These are phyloP conservation scores for Cryptoblepharus egeriae DNA, from an alignment of 2,797 vertebrate species.

Conservation along the genomic window DNA sequence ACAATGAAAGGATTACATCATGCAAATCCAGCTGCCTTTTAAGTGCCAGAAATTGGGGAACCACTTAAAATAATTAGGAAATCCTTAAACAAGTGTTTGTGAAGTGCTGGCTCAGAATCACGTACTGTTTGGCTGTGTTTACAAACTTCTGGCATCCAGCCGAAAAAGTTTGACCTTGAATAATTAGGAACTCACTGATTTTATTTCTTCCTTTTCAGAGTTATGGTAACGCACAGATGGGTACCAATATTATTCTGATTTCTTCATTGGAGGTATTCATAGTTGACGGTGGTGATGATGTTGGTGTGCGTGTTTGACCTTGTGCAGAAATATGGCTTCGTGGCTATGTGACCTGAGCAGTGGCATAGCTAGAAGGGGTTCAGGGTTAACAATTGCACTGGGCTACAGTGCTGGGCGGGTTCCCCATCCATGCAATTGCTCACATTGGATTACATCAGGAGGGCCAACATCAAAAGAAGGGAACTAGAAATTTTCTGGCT, in stretches of 20 bases:
- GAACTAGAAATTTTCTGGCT: too few relatives aligned
- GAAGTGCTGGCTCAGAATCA: slow-evolving; percentile 89
- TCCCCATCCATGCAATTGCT: too few relatives aligned
- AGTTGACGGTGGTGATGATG: not conserved
- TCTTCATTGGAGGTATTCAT: too few relatives aligned
- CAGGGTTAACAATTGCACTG: too few relatives aligned
- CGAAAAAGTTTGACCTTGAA: slow-evolving; percentile 94
- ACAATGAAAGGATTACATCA: slow-evolving; percentile 89
- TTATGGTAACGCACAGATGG: slow-evolving; percentile 58
- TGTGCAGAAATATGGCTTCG: not conserved
- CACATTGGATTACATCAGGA: too few relatives aligned
- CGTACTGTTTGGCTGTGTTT: slow-evolving; percentile 60
- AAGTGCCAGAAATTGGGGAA: slow-evolving; percentile 93
- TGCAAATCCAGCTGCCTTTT: slow-evolving; percentile 86
- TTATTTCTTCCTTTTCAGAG: slow-evolving; percentile 82
- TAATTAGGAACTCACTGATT: slow-evolving; percentile 91
- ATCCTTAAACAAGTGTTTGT: slow-evolving; percentile 99
- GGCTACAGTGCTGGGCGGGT: too few relatives aligned
- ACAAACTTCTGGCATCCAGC: slow-evolving; percentile 86
- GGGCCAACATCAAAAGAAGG: too few relatives aligned
- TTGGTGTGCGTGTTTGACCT: too few relatives aligned
- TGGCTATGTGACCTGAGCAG: too few relatives aligned
- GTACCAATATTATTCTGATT: too few relatives aligned
- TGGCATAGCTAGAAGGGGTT: too few relatives aligned
- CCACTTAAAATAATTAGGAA: slow-evolving; percentile 99